Evolutionary conservation across 2,888 invertebrate species (phyloP).

Genomic region (Callosobruchus maculatus): DNA sequence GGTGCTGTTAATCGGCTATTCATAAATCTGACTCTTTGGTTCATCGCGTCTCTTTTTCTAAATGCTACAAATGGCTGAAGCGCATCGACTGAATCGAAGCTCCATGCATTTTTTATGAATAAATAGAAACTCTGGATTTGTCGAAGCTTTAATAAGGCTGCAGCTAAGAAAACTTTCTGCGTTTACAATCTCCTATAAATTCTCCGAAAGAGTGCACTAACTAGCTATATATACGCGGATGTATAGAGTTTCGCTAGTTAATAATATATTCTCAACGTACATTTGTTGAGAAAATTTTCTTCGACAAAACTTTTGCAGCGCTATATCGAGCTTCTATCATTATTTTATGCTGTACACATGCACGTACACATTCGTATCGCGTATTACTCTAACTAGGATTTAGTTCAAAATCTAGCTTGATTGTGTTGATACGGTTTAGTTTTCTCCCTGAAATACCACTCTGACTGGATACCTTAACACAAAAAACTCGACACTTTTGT

Average conservation of each 20-base stretch:
- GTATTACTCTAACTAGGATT: neutral
- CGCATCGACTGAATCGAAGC: too few relatives aligned
- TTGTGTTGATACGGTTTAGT: too few relatives aligned
- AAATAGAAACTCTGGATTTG: neutral
- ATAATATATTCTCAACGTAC: slow-evolving; percentile 3
- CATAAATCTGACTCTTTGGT: too few relatives aligned
- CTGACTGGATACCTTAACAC: too few relatives aligned
- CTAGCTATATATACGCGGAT: slow-evolving; percentile 18
- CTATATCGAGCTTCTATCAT: neutral
- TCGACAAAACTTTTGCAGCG: neutral
- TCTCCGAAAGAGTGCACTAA: slow-evolving; percentile 11
- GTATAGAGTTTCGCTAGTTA: slow-evolving; percentile 8
- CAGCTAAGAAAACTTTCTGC: neutral
- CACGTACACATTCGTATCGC: neutral
- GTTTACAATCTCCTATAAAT: slow-evolving; percentile 11
- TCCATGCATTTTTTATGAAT: neutral
- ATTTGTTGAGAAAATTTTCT: slow-evolving; percentile 11
- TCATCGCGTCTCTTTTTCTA: too few relatives aligned
- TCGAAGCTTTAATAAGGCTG: neutral
- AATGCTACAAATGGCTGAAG: too few relatives aligned
- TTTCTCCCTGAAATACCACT: too few relatives aligned
- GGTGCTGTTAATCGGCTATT: too few relatives aligned
- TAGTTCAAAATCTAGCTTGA: neutral
- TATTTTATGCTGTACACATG: neutral
- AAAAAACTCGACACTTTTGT: too few relatives aligned